Conservation (phyloP, 2,113 vertebrate genomes). For the Lipophrys pholis region DNA sequence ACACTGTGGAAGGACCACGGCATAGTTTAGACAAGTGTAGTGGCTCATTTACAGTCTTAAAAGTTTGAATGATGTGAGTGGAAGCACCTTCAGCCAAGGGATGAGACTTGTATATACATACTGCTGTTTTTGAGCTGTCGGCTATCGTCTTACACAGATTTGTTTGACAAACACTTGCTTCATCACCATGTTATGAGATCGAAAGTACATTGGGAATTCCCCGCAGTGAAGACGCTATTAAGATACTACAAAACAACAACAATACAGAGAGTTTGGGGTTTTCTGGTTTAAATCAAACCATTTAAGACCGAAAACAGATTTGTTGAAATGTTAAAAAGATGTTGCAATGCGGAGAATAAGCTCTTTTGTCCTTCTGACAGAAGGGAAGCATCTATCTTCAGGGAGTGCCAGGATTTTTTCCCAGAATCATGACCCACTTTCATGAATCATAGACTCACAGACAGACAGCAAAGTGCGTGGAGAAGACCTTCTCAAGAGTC, state of each 20-base stretch:
- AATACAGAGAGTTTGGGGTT: slow-evolving; percentile 33
- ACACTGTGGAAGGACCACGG: slow-evolving; percentile 65
- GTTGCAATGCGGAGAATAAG: slow-evolving; percentile 62
- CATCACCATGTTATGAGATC: slow-evolving; percentile 37
- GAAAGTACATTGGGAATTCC: slow-evolving; percentile 41
- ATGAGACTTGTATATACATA: slow-evolving; percentile 46
- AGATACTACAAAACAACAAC: slow-evolving; percentile 54
- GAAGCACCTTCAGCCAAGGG: slow-evolving; percentile 34
- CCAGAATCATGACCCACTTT: slow-evolving; percentile 61
- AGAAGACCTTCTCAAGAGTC: slow-evolving; percentile 44
- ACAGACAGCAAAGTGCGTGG: slow-evolving; percentile 41
- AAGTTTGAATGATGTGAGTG: slow-evolving; percentile 12
- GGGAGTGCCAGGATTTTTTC: slow-evolving; percentile 70
- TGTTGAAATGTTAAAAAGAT: slow-evolving; percentile 44
- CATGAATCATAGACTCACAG: slow-evolving; percentile 66
- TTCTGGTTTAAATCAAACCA: slow-evolving; percentile 66
- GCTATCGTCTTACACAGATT: slow-evolving; percentile 40
- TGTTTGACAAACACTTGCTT: slow-evolving; percentile 42
- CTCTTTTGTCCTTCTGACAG: slow-evolving; percentile 63
- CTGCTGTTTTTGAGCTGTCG: slow-evolving; percentile 32
- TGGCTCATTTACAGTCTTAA: slow-evolving; percentile 37
- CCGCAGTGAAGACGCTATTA: slow-evolving; percentile 33
- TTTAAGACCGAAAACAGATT: slow-evolving; percentile 64
- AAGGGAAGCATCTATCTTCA: slow-evolving; percentile 69
- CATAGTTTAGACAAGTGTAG: slow-evolving; percentile 34